A percentile compares a stretch with the other conserved stretches of the same genome.
These are phyloP conservation scores for Hirudinaria manillensis DNA, from an alignment of 2,888 invertebrate genomes.

Conservation along the genomic window DNA sequence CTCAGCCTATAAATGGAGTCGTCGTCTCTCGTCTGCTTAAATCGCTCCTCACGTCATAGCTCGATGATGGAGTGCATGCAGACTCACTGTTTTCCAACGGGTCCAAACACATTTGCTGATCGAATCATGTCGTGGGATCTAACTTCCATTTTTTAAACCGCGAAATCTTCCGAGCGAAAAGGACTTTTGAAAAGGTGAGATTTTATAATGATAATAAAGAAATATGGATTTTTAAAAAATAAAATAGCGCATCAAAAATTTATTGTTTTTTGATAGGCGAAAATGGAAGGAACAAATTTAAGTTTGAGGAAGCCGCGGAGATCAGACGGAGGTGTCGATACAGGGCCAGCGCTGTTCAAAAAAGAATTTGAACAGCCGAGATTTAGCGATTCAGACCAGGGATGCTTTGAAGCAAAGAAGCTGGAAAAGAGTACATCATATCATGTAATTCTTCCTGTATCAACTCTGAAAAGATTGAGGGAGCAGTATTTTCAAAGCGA, in stretches of 20 bases:
- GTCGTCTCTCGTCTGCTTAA: not conserved
- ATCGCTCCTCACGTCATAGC: too few relatives aligned
- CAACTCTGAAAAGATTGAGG: slow-evolving; percentile 12
- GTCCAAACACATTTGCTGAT: too few relatives aligned
- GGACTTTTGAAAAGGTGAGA: too few relatives aligned
- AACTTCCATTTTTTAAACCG: too few relatives aligned
- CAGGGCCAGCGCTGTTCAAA: slow-evolving; percentile 18
- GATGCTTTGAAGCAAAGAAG: not conserved
- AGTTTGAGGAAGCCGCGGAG: not conserved
- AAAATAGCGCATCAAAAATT: not conserved
- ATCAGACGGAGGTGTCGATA: slow-evolving; percentile 20
- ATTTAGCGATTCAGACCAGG: slow-evolving; percentile 8
- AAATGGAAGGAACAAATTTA: not conserved
- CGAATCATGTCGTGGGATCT: too few relatives aligned
- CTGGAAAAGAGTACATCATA: not conserved
- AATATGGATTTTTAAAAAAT: too few relatives aligned
- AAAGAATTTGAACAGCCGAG: not conserved
- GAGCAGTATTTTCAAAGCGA: not conserved
- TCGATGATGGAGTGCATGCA: too few relatives aligned
- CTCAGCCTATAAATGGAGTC: slow-evolving; percentile 2
- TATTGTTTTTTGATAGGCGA: not conserved
- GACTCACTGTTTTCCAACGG: too few relatives aligned
- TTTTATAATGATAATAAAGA: too few relatives aligned
- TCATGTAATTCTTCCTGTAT: slow-evolving; percentile 4
- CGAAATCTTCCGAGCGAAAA: too few relatives aligned